phyloP scores from a whole-genome alignment of 2,888 invertebrate species.

The Antheraea yamamai region DNA sequence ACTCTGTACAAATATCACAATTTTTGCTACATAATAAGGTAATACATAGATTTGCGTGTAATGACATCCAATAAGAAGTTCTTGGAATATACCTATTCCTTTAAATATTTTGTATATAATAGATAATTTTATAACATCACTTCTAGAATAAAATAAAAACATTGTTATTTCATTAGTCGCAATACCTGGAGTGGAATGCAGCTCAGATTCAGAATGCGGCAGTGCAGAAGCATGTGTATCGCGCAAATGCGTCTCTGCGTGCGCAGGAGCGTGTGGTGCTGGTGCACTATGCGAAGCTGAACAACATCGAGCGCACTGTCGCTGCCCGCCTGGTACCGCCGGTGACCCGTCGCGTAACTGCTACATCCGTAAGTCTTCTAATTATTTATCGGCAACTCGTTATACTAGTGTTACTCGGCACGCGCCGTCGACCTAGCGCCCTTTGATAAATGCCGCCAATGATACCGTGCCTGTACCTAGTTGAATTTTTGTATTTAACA shows the following conservation, averaged over 20 bases:
- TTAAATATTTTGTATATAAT: not conserved
- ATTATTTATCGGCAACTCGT: no score
- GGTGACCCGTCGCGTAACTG: conserved; percentile 94
- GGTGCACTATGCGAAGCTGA: conserved; percentile 90
- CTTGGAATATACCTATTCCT: not conserved
- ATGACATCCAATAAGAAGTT: not conserved
- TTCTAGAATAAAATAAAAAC: not conserved
- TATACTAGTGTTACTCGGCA: no score
- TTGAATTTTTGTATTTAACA: no score
- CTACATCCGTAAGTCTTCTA: conserved; percentile 92
- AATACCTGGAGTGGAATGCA: conserved; percentile 84
- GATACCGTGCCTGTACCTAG: no score
- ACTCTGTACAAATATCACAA: not conserved
- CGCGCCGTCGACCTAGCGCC: no score
- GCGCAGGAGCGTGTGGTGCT: conserved; percentile 90
- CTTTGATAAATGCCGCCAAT: no score
- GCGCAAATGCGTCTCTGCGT: conserved; percentile 90
- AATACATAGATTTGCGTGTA: not conserved
- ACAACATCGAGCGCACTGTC: conserved; percentile 91
- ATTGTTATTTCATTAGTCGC: conserved; percentile 43
- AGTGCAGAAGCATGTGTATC: conserved; percentile 90
- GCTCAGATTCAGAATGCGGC: conserved; percentile 88
- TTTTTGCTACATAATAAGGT: not conserved
- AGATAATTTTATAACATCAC: not conserved
- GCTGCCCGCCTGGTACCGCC: conserved; percentile 92